Conservation (phyloP, 2,113 vertebrate genomes). For the Nestor notabilis region DNA sequence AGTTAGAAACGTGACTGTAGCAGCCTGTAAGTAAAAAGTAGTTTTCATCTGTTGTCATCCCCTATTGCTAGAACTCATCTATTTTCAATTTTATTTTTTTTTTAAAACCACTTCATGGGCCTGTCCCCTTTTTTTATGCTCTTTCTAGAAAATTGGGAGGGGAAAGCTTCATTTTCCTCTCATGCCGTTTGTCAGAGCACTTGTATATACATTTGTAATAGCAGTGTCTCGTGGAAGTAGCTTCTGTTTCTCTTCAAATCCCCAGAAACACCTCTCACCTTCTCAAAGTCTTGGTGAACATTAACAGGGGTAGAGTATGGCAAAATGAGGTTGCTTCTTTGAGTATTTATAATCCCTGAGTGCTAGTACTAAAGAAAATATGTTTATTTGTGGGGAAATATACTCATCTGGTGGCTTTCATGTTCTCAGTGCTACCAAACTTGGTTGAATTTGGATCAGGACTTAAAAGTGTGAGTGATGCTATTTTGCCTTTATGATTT, state of each 20-base stretch:
- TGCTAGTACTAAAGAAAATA: neutral
- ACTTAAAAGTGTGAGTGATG: neutral
- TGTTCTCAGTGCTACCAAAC: neutral
- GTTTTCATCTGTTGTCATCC: neutral
- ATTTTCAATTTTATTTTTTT: neutral
- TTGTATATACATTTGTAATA: neutral
- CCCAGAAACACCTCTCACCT: neutral
- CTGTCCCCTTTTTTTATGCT: neutral
- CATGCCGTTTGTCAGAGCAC: neutral
- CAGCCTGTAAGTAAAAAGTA: neutral
- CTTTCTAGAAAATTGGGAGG: neutral
- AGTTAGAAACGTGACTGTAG: neutral
- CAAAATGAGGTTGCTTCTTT: neutral
- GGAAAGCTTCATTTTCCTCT: neutral
- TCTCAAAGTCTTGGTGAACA: neutral
- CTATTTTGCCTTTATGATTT: neutral
- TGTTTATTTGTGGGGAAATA: neutral
- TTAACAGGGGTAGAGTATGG: neutral
- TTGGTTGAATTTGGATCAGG: neutral
- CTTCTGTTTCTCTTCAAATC: neutral
- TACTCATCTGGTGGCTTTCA: neutral
- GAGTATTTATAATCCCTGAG: neutral
- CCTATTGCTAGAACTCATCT: neutral
- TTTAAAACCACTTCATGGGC: neutral
- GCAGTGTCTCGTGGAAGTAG: neutral